Evolutionary conservation across 2,888 invertebrate species (phyloP).

Genomic region (Galerucella pusilla): DNA sequence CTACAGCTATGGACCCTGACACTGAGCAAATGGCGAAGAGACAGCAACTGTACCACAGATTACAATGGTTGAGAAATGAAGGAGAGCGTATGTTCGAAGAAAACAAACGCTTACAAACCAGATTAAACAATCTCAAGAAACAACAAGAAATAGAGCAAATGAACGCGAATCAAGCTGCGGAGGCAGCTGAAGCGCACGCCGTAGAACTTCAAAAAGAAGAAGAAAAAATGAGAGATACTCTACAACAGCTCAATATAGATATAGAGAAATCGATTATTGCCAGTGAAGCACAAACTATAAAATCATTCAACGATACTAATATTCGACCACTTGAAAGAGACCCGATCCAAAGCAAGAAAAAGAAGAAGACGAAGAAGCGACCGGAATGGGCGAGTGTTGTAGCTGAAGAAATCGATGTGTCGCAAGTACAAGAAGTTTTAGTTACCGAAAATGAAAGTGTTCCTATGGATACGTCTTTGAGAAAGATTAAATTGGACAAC

Average conservation of each 20-base stretch:
- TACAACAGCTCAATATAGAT: slow-evolving; percentile 57
- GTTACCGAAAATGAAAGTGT: slow-evolving; percentile 28
- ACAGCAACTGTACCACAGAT: slow-evolving; percentile 61
- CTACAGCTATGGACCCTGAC: slow-evolving; percentile 52
- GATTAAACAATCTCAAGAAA: slow-evolving; percentile 56
- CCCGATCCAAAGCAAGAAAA: slow-evolving; percentile 19
- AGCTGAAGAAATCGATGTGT: slow-evolving; percentile 49
- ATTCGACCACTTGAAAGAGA: slow-evolving; percentile 30
- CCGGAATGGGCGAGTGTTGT: slow-evolving; percentile 46
- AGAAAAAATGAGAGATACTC: slow-evolving; percentile 54
- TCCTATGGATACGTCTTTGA: slow-evolving; percentile 7
- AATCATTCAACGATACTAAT: slow-evolving; percentile 21
- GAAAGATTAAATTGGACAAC: slow-evolving; percentile 10
- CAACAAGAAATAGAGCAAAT: slow-evolving; percentile 55
- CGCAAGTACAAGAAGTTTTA: slow-evolving; percentile 39
- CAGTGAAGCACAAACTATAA: slow-evolving; percentile 51
- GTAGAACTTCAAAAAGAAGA: slow-evolving; percentile 56
- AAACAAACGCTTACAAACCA: slow-evolving; percentile 56
- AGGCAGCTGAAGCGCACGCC: slow-evolving; percentile 37
- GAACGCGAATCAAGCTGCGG: slow-evolving; percentile 51
- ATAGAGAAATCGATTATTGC: slow-evolving; percentile 58
- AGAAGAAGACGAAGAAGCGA: slow-evolving; percentile 38
- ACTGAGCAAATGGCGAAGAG: slow-evolving; percentile 56
- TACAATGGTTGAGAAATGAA: slow-evolving; percentile 63
- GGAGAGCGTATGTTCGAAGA: slow-evolving; percentile 61